Percentiles rank a stretch among this genome's conserved stretches.
Conservation (phyloP, 2,797 vertebrate genomes). For the Craterocephalus amniculus region DNA sequence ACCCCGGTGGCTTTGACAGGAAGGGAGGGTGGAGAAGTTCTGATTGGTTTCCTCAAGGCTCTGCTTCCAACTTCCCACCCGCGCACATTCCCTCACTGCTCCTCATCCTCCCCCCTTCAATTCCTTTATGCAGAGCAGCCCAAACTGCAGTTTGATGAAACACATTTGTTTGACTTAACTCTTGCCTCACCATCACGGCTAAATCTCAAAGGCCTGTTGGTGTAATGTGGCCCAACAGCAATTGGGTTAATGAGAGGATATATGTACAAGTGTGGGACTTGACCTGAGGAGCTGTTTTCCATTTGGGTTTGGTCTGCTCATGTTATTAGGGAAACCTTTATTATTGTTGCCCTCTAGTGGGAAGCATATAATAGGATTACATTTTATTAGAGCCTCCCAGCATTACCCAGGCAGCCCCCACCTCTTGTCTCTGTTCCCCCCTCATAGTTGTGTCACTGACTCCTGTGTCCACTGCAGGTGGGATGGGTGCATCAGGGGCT, state of each 20-base stretch:
- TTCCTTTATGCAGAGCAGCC: conserved; percentile 82
- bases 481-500: conserved; percentile 52
- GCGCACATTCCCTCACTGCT: conserved; percentile 80
- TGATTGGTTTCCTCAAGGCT: conserved; percentile 84
- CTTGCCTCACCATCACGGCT: conserved; percentile 73
- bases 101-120: conserved; percentile 55
- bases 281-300: conserved; percentile 82
- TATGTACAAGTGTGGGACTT: conserved; percentile 84
- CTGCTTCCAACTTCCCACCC: conserved; percentile 77
- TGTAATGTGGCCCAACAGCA: conserved; percentile 81
- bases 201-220: conserved; percentile 76
- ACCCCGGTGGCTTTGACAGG: conserved; percentile 79
- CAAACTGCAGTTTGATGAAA: conserved; percentile 86
- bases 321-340: conserved; percentile 88
- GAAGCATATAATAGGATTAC: conserved; percentile 88
- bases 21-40: conserved; percentile 76
- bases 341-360: conserved; percentile 88
- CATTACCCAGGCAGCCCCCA: conserved; percentile 75
- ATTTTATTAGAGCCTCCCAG: conserved; percentile 88
- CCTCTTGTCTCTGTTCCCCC: conserved; percentile 72
- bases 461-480: conserved; percentile 68
- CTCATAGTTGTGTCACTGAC: conserved; percentile 68
- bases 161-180: conserved; percentile 88
- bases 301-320: conserved; percentile 83
- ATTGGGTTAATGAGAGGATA: conserved; percentile 83